A percentile compares a stretch with the other conserved stretches of the same genome.
Evolutionary conservation across 2,797 vertebrate genomes (phyloP).

Genomic region (Pteropus rufus): DNA sequence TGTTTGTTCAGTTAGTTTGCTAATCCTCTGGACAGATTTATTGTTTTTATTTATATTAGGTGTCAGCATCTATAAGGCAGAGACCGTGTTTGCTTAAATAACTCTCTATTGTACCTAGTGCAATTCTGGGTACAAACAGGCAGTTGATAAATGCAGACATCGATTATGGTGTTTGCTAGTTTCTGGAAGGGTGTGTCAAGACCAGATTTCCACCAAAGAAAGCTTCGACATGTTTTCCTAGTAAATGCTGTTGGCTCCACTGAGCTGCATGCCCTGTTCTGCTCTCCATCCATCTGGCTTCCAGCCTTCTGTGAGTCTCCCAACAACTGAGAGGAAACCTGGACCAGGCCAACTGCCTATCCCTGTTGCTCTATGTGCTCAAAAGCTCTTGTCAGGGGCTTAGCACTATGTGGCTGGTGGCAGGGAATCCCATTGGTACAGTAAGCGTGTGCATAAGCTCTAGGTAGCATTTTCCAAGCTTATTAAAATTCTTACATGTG

Average conservation of each 20-base stretch:
- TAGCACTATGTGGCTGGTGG: conserved; percentile 56
- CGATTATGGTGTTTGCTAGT: conserved; percentile 52
- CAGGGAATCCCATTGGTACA: conserved; percentile 60
- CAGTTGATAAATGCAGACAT: conserved; percentile 47
- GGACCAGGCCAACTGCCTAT: conserved; percentile 8
- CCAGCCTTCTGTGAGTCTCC: conserved; percentile 38
- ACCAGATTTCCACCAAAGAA: conserved; percentile 38
- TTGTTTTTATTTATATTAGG: conserved; percentile 74
- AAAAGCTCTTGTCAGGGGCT: conserved; percentile 56
- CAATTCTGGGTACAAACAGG: conserved; percentile 39
- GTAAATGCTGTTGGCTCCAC: conserved; percentile 35
- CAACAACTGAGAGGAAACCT: conserved; percentile 44
- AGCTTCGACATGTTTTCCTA: conserved; percentile 35
- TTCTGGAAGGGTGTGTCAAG: conserved; percentile 46
- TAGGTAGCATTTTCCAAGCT: conserved; percentile 73
- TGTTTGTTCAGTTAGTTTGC: conserved; percentile 65
- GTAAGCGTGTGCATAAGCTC: conserved; percentile 63
- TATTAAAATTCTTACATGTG: conserved; percentile 76
- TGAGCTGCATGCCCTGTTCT: conserved; percentile 14
- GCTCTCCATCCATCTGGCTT: conserved; percentile 56
- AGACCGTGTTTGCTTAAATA: conserved; percentile 56
- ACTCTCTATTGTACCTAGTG: conserved; percentile 38
- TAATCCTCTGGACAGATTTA: conserved; percentile 69
- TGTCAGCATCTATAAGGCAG: conserved; percentile 60
- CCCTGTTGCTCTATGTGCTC: neutral